Evolutionary conservation across 2,888 invertebrate genomes (phyloP), one percentile per base, ranked within the genome.

Genomic region (Acleris literana): DNA sequence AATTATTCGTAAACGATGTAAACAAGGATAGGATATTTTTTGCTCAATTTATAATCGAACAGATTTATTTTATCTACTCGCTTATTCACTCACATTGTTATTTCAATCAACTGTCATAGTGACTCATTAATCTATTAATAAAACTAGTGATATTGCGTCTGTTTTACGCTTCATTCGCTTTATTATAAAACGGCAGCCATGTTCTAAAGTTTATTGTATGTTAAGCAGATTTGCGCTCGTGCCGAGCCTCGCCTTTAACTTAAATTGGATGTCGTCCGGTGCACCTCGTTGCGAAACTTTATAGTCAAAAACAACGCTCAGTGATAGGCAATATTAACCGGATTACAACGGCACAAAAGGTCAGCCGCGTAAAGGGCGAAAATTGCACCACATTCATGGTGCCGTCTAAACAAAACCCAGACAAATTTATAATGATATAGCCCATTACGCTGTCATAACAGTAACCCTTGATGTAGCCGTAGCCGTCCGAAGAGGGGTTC

Each of bases 391-490:
- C 82, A 83, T 79, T 83, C 76, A 78, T 81, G 82, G 77, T 84
- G 83, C 80, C 70, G 73, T 74, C 72, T 68, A 71, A 77, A 72
- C 73, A 76, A 71, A 75, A 74, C 68, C 84, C 81, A 88, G 85
- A 88, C 87, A 86, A 87, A 86, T 87, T 89, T 79, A 86, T 88
- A 86, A 90, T 84, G 84, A 84, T 84, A 85, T 83, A 81, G 80
- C 83, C 87, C 86, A 89, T 89, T 88, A 86, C 81, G 77, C 74
- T 73, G 76, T 81, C 82, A 81, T 86, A 86, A 85, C 85, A 83
- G 86, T 89, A 88, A 86, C 83, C 79, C 79, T 85, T 83, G 82
- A 86, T 85, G 83, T 82, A 85, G 80, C 81, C 84, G 82, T 88
- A 83, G 85, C 78, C 77, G 78, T 80, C 80, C 76, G 72, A 78